Percentiles rank a stretch among this genome's conserved stretches.
These are phyloP conservation scores for Patiria pectinifera DNA, from an alignment of 53 echinoderm and acorn worm species.

Conservation along the genomic window DNA sequence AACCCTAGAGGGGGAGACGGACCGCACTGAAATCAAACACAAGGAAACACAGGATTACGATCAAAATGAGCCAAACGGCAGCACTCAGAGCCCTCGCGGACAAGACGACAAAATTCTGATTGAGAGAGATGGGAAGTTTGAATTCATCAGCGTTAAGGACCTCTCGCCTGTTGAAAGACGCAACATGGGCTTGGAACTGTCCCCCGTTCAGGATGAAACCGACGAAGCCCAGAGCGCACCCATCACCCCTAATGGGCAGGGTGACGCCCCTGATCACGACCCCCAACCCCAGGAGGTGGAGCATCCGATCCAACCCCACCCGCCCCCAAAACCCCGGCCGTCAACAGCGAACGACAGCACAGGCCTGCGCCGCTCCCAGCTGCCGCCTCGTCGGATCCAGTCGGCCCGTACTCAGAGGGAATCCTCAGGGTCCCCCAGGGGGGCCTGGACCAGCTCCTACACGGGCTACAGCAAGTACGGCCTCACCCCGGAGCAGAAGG, in stretches of 20 bases:
- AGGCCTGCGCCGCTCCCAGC: conserved; percentile 37
- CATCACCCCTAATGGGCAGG: conserved; percentile 30
- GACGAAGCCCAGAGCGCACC: neutral
- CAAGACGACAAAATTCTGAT: conserved; percentile 74
- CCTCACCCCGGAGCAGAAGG: conserved; percentile 88
- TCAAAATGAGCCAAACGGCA: neutral
- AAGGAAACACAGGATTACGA: conserved; percentile 1
- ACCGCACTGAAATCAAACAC: conserved; percentile 9
- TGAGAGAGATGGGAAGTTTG: conserved; percentile 96
- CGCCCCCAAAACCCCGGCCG: conserved; percentile 16
- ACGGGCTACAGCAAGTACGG: conserved; percentile 83
- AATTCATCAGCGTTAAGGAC: conserved; percentile 80
- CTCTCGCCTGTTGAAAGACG: conserved; percentile 79
- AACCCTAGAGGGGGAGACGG: conserved; percentile 37
- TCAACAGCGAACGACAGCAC: conserved; percentile 74
- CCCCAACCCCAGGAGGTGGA: conserved; percentile 33
- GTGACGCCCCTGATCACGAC: conserved; percentile 31
- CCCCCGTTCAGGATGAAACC: conserved; percentile 16
- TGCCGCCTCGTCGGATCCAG: conserved; percentile 68
- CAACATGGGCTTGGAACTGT: conserved; percentile 70
- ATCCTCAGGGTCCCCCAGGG: conserved; percentile 15
- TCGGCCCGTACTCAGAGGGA: conserved; percentile 77
- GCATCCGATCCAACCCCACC: conserved; percentile 35
- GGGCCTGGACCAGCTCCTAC: conserved; percentile 29
- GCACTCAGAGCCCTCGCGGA: conserved; percentile 25